Conservation (phyloP, 2,113 vertebrate genomes). For the Coreoperca whiteheadi region DNA sequence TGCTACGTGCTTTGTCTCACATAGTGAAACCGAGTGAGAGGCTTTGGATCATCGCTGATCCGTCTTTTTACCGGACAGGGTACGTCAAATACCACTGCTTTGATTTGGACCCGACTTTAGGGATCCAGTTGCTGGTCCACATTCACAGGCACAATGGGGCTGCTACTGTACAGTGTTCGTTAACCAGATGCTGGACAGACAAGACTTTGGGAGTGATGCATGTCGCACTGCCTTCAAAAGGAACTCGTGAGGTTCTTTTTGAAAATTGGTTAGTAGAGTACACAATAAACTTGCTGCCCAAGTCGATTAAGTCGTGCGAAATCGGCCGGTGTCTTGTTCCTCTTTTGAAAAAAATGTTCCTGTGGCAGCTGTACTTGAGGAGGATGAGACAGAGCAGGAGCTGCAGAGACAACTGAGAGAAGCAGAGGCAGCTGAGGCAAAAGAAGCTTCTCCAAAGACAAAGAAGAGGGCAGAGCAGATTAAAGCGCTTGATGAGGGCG, state of each 20-base stretch:
- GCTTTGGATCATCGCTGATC: background rate
- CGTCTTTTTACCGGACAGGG: background rate
- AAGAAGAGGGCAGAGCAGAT: no score
- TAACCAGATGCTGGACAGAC: background rate
- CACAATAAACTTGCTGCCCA: background rate
- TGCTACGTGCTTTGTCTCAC: background rate
- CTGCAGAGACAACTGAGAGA: no score
- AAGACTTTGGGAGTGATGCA: background rate
- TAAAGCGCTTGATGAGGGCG: no score
- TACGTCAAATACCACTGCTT: background rate
- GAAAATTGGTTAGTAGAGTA: background rate
- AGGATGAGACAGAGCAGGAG: no score
- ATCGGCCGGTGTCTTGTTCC: no score
- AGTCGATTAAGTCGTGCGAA: background rate
- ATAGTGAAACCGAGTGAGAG: background rate
- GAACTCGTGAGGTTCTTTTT: background rate
- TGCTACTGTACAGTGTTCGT: background rate
- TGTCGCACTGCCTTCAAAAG: background rate
- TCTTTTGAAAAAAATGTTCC: no score
- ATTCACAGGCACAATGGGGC: no score
- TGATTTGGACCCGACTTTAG: background rate
- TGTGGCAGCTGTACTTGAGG: no score
- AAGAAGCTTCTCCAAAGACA: no score
- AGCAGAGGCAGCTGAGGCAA: no score
- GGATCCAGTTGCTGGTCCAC: background rate